Evolutionary conservation across 1,140 invertebrate genomes (phyloP).

Genomic region (Brachionus angularis): DNA sequence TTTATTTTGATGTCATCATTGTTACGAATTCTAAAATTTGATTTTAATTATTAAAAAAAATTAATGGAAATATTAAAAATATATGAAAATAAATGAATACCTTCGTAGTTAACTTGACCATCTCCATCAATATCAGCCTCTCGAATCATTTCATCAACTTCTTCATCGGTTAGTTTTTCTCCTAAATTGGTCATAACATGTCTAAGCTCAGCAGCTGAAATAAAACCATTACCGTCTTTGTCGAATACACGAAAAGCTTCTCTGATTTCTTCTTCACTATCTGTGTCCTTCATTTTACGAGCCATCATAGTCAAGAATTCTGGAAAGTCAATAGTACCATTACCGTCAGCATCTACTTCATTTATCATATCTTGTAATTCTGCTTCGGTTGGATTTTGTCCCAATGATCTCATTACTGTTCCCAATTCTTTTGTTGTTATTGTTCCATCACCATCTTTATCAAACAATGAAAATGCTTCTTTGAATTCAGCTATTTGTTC

Average conservation of each 20-base stretch:
- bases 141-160: slow-evolving; percentile 87
- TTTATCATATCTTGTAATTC: slow-evolving; percentile 99
- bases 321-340: slow-evolving; percentile 95
- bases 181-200: slow-evolving; percentile 92
- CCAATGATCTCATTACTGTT: slow-evolving; percentile 95
- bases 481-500: slow-evolving; percentile 99
- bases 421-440: slow-evolving; percentile 99
- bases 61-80: background rate
- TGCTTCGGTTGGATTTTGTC: slow-evolving; percentile 98
- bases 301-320: slow-evolving; percentile 99
- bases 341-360: slow-evolving; percentile 98
- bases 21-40: slow-evolving; percentile 87
- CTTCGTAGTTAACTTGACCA: slow-evolving; percentile 53
- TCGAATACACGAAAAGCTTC: slow-evolving; percentile 68
- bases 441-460: slow-evolving; percentile 98
- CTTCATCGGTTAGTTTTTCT: slow-evolving; percentile 80
- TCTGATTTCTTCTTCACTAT: slow-evolving; percentile 80
- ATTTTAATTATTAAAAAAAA: slow-evolving; percentile 18
- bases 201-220: slow-evolving; percentile 79
- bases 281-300: slow-evolving; percentile 96
- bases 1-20: slow-evolving; percentile 98
- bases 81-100: slow-evolving; percentile 43
- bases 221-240: slow-evolving; percentile 84
- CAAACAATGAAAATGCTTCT: slow-evolving; percentile 97
- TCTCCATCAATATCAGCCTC: slow-evolving; percentile 85